Evolutionary conservation across 1,140 invertebrate species (phyloP).

Genomic region (Drosophila nasuta): DNA sequence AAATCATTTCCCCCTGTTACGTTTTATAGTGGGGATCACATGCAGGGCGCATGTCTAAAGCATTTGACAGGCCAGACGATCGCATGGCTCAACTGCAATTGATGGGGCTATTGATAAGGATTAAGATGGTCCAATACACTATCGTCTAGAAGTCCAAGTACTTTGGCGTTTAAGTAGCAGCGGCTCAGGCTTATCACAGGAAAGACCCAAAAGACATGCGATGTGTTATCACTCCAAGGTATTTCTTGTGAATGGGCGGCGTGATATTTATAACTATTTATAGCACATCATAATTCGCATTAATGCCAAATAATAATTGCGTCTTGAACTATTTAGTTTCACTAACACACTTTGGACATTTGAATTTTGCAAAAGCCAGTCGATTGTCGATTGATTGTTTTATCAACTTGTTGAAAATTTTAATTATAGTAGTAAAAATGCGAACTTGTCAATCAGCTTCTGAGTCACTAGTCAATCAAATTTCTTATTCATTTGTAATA

Average conservation of each 20-base stretch:
- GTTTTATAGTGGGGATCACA: neutral
- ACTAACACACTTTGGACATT: neutral
- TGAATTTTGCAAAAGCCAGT: neutral
- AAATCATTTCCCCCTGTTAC: neutral
- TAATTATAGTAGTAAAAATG: too few relatives aligned
- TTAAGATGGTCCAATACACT: conserved; percentile 17
- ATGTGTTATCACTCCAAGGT: neutral
- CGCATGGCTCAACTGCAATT: conserved; percentile 27
- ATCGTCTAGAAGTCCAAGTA: too few relatives aligned
- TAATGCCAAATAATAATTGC: conserved; percentile 14
- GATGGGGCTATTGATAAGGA: conserved; percentile 31
- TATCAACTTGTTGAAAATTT: neutral
- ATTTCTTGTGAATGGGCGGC: conserved; percentile 8
- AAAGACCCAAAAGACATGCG: conserved; percentile 11
- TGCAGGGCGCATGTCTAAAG: conserved; percentile 10
- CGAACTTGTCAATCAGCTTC: too few relatives aligned
- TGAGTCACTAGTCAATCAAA: too few relatives aligned
- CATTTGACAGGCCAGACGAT: conserved; percentile 23
- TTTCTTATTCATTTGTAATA: too few relatives aligned
- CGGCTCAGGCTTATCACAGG: conserved; percentile 1
- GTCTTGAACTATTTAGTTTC: conserved; percentile 24
- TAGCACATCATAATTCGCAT: neutral
- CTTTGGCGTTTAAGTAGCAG: neutral
- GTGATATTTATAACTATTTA: conserved; percentile 20
- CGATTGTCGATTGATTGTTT: neutral